Evolutionary conservation across 2,113 vertebrate genomes (phyloP), one percentile per base, ranked within the genome.

Genomic region (Calyptomena viridis): DNA sequence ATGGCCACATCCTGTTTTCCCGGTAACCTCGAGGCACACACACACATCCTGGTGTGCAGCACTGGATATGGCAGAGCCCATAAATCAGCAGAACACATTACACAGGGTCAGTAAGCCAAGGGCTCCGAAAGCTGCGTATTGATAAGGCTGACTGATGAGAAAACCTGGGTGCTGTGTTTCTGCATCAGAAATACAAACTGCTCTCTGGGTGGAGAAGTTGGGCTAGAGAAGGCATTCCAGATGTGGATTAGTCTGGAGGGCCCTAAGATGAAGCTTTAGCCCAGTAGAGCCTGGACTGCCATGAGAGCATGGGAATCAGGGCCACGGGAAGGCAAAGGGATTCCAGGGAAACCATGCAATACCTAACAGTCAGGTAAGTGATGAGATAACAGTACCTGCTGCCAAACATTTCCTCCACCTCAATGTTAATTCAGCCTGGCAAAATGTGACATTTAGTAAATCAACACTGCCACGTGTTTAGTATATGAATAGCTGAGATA

Each of bases 401-500:
- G 74, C 39, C 64, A 91, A 69, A 68, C 56, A 39, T 47, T 62
- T 69, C 67, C 68, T 78, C 60, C 52, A 7, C 30, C 86, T 56
- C 79, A 18, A 17, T 80, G 74, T 74, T 53, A 75, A 67, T 44
- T 58, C 58, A 79, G 16, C 55, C 37, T 66, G 73, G 66, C 63
- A 58, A 92, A 77, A 72, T 0, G 5, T 53, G 74, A 30, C 66
- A 76, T 20, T 76, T 22, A 81, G 69, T 82, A 96, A 88, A 83
- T 31, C 84, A 85, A 67, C 63, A 4, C 31, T 71, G 83, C 63
- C 92, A 94, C 25, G 5, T 64, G 62, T 42, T 80, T 74, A 64
- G 62, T 35, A 13, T 16, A 44, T 73, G 58, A 83, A 90, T 17
- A 76, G 81, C 62, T 93, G 84, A 88, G 92, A 83, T 55, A 59